Percentiles rank a stretch among this genome's conserved stretches.
These are phyloP conservation scores for Drosophila punjabiensis DNA, from an alignment of 1,140 invertebrate genomes.

Conservation along the genomic window DNA sequence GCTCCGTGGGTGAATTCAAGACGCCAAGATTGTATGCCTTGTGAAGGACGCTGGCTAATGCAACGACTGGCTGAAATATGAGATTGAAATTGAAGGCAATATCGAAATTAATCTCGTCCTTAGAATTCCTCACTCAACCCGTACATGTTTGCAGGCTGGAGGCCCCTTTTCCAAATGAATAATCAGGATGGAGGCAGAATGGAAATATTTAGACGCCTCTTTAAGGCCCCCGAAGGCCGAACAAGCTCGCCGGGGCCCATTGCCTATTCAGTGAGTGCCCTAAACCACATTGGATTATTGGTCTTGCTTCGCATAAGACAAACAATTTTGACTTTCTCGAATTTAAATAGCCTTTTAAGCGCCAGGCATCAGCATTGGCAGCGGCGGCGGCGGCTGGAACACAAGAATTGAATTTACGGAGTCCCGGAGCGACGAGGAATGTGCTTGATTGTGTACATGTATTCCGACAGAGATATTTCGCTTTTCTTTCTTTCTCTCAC, in stretches of 20 bases:
- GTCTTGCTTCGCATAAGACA: constrained; percentile 49
- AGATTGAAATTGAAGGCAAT: constrained; percentile 12
- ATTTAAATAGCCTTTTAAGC: constrained; percentile 58
- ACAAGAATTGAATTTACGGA: constrained; percentile 4
- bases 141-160: neutral
- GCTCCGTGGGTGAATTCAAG: neutral
- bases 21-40: neutral
- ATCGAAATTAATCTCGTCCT: constrained; percentile 9
- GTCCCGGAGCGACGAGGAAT: constrained; percentile 5
- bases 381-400: neutral
- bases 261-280: constrained; percentile 21
- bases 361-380: neutral
- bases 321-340: constrained; percentile 62
- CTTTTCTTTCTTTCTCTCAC: constrained; percentile 19
- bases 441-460: constrained; percentile 28
- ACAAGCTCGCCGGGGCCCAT: constrained; percentile 5
- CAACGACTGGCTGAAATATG: constrained; percentile 12
- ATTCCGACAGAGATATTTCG: constrained; percentile 23
- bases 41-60: constrained; percentile 2
- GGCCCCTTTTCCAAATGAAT: constrained; percentile 3
- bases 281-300: constrained; percentile 70
- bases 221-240: constrained; percentile 54
- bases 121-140: constrained; percentile 1
- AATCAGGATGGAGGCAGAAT: constrained; percentile 1
- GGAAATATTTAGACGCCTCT: constrained; percentile 18